phyloP scores from a whole-genome alignment of 2,113 vertebrate species.

The Elachura formosa region DNA sequence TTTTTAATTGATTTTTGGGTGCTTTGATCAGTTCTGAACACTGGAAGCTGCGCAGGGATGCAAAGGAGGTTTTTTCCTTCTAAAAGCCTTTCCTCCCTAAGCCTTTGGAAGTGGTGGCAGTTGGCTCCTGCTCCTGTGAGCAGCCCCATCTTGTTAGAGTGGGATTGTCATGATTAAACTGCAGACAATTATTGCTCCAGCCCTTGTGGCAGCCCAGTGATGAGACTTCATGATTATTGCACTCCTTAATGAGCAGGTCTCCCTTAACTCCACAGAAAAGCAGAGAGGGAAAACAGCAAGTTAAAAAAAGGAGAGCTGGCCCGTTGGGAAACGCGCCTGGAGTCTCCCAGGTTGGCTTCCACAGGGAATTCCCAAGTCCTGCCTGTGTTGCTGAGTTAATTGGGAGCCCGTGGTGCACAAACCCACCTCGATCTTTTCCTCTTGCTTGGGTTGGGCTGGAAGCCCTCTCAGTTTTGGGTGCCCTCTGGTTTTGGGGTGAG shows the following conservation, averaged over 20 bases:
- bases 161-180: background rate
- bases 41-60: background rate
- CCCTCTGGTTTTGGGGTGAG: background rate
- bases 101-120: background rate
- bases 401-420: background rate
- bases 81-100: background rate
- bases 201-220: background rate
- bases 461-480: rapidly evolving
- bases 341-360: background rate
- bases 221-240: background rate
- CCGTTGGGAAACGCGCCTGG: rapidly evolving
- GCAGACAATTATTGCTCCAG: background rate
- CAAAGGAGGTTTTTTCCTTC: background rate
- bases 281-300: background rate
- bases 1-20: background rate
- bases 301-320: background rate
- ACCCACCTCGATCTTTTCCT: background rate
- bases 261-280: background rate
- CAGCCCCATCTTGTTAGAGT: background rate
- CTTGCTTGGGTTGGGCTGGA: too few species aligned
- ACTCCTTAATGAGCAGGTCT: background rate
- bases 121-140: background rate
- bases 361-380: background rate
- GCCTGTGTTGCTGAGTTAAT: background rate
- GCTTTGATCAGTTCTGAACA: background rate